Base-by-base conservation (phyloP, 2,888 invertebrate species). In the Spatulosminthurus flaviceps region DNA sequence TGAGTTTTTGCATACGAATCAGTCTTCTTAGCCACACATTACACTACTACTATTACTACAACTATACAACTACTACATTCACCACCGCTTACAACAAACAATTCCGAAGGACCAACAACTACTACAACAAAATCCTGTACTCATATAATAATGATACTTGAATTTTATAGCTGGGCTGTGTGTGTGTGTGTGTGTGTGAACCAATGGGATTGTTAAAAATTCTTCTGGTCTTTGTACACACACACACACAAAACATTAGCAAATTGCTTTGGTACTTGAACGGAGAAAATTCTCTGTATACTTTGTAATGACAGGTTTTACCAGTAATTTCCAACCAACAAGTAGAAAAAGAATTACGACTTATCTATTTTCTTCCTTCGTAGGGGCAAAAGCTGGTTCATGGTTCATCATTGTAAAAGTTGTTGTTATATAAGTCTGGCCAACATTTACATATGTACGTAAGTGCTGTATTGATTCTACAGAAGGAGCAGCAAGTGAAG, bases 301-400 rank as follows among this genome's bases (percentile, higher is more conserved):
- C n/a, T 69, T 66, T 76, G 42, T 76, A 76, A 76, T 76, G 75
- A 76, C 75, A 76, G 75, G 75, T 76, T 76, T 76, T 76, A 64
- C 66, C 26, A 76, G 66, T 76, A 76, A 76, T 76, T 76, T 66
- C 75, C 64, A 42, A 66, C 29, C 34, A n/a, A 74, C 5, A 64
- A 64, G 66, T 22, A 76, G 16, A 34, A 19, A 74, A 64, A 64
- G 75, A 66, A 76, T 76, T 66, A 74, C 29, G 73, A 73, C 29
- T 73, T 74, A 21, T 61, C 61, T 51, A 61, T 76, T 76, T 66
- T 64, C 29, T 61, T 76, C 24, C 7, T 70, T 60, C 21, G 5
- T 64, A 64, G 11, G 26, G 24, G 64, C 64, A 64, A 64, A 22
- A 51, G 19, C n/a, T 51, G 5, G 51, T n/a, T 51, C n/a, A 7